Conservation (phyloP, 30 jellyfish, hydroid and myxozoan species). For the Hydra vulgaris region DNA sequence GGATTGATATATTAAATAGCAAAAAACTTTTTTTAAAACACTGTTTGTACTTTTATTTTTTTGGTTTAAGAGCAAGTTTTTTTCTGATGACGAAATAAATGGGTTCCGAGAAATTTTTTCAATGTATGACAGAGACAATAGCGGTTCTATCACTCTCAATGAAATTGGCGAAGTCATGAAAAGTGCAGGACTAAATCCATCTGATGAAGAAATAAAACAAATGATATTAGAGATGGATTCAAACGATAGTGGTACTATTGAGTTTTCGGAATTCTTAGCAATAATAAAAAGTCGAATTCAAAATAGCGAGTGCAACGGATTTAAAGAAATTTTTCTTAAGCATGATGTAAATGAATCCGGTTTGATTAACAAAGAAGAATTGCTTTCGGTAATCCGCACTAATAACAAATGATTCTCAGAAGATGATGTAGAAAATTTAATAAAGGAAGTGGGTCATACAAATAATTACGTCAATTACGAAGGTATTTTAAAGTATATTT, state of each 20-base stretch:
- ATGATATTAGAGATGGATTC: neutral
- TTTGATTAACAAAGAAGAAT: neutral
- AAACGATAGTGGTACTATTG: neutral
- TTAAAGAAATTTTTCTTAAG: neutral
- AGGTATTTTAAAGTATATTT: no score
- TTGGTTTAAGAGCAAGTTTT: neutral
- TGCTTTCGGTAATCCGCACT: neutral
- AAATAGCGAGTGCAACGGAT: neutral
- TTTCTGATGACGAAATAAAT: neutral
- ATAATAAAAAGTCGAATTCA: neutral
- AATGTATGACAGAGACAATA: neutral
- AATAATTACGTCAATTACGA: neutral
- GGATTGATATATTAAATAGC: no score
- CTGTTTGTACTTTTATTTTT: neutral
- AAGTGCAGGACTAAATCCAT: neutral
- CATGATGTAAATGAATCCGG: neutral
- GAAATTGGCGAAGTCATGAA: neutral
- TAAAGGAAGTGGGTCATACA: neutral
- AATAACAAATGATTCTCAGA: neutral
- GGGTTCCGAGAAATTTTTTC: neutral
- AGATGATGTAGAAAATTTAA: neutral
- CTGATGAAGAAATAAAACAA: neutral
- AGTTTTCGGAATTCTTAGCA: neutral
- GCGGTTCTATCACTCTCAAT: neutral
- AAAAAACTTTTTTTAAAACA: no score